Percentiles rank a stretch among this genome's conserved stretches.
These are phyloP conservation scores for Drosophila lini DNA, from an alignment of 1,140 invertebrate species.

Conservation along the genomic window DNA sequence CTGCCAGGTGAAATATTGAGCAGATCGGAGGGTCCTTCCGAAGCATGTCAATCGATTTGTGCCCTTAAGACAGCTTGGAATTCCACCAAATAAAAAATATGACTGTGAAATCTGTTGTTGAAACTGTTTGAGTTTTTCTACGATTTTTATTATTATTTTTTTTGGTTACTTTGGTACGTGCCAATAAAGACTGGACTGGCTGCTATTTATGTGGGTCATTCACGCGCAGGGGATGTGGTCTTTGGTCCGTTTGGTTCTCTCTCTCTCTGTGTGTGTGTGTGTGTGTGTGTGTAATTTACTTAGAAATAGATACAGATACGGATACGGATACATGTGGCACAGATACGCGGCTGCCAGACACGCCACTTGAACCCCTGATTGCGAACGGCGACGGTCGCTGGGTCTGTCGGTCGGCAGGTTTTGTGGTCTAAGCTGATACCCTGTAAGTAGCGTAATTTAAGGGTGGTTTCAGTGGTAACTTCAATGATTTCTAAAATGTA, in stretches of 20 bases:
- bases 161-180: constrained; percentile 57
- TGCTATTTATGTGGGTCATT: constrained; percentile 76
- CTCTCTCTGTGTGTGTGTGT: neutral
- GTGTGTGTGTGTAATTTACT: constrained; percentile 63
- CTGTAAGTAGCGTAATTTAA: neutral
- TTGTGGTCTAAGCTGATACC: constrained; percentile 5
- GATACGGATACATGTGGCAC: constrained; percentile 40
- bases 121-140: constrained; percentile 38
- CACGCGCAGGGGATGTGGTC: constrained; percentile 57
- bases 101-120: constrained; percentile 11
- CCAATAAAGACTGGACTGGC: constrained; percentile 49
- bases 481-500: neutral
- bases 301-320: constrained; percentile 69
- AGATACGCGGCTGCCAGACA: constrained; percentile 44
- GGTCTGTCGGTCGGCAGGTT: constrained; percentile 3
- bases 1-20: constrained; percentile 29
- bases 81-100: constrained; percentile 8
- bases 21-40: neutral
- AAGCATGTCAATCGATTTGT: constrained; percentile 27
- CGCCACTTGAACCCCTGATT: constrained; percentile 68
- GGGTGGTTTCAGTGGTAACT: neutral
- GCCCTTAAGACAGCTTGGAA: neutral
- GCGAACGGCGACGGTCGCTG: constrained; percentile 40
- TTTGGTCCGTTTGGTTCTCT: constrained; percentile 8
- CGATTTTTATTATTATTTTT: constrained; percentile 16